Base-by-base conservation (phyloP, 2,797 vertebrate genomes). In the Parauchenoglanis punctatus region DNA sequence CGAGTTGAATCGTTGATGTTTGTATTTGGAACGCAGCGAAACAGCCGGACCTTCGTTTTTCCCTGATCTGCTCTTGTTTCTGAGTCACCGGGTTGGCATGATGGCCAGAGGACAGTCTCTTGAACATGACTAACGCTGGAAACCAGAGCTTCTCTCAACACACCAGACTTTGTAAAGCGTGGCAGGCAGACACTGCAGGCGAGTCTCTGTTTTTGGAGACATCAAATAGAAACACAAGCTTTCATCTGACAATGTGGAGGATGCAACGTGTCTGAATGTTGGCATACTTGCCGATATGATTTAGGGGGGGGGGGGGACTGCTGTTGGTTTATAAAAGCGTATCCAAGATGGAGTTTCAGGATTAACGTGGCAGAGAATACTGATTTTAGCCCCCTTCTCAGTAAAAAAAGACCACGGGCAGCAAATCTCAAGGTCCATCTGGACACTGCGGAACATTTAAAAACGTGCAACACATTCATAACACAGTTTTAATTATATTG, bases 101-200 rank as follows among this genome's bases (percentile, higher is more conserved):
- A 56, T 80, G 89, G 89, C 88, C 90, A 76, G 76, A 90, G 84
- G 86, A 91, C 84, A 87, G 77, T 85, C 87, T 87, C 86, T 88
- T 85, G 86, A 93, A 93, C 88, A 89, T 92, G 92, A 93, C 88
- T 91, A 91, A 89, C 83, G 63, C 85, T 86, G 46, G 65, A 58
- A 89, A 89, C 92, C 90, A 93, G 92, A 93, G 91, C 91, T 89
- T 68, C 52, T 89, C 89, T 90, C 83, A 85, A 91, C 87, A 88
- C 13, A 82, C 61, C 84, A 88, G 87, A 85, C 92, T 90, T 90
- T 91, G 94, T 92, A 93, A 92, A 93, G 93, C 90, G 90, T 81
- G 92, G 92, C 93, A 92, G 93, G 90, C 91, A 91, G 93, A 92
- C 93, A 92, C 91, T 89, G 77, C 87, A 92, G 93, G 93, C 86